Conservation (phyloP, 2,888 invertebrate species). For the Oxycera nigricornis region DNA sequence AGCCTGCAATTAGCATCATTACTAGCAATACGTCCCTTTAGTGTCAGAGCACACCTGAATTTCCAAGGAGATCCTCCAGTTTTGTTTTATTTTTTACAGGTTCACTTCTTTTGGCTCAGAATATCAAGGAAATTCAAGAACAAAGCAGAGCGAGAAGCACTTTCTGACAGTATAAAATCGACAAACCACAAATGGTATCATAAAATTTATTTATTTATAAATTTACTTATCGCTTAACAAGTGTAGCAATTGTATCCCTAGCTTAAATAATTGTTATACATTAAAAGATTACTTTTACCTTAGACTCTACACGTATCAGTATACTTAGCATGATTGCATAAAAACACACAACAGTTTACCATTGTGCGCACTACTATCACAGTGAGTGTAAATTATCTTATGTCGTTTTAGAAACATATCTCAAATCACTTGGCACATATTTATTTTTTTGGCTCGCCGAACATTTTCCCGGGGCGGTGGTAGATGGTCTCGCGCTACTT, state of each 20-base stretch:
- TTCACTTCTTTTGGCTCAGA: no score
- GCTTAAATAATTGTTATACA: neutral
- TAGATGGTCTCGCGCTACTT: neutral
- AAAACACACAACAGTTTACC: conserved; percentile 12
- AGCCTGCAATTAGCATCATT: no score
- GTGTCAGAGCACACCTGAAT: no score
- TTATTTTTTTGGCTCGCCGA: neutral
- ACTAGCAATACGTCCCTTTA: no score
- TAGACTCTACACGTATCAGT: neutral
- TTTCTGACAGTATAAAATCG: no score
- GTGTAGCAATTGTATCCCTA: neutral
- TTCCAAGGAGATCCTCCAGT: no score
- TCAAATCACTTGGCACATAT: conserved; percentile 38
- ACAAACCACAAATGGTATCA: no score
- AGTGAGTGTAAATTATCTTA: conserved; percentile 14
- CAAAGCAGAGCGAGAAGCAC: no score
- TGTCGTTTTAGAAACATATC: conserved; percentile 11
- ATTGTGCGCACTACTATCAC: conserved; percentile 29
- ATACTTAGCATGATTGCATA: neutral
- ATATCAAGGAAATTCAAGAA: no score
- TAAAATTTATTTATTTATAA: conserved; percentile 6
- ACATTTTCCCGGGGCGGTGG: neutral
- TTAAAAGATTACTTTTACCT: neutral
- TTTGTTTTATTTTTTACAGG: no score
- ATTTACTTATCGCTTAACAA: neutral